phyloP scores from a whole-genome alignment of 2,113 vertebrate genomes.

The Aythya baeri region DNA sequence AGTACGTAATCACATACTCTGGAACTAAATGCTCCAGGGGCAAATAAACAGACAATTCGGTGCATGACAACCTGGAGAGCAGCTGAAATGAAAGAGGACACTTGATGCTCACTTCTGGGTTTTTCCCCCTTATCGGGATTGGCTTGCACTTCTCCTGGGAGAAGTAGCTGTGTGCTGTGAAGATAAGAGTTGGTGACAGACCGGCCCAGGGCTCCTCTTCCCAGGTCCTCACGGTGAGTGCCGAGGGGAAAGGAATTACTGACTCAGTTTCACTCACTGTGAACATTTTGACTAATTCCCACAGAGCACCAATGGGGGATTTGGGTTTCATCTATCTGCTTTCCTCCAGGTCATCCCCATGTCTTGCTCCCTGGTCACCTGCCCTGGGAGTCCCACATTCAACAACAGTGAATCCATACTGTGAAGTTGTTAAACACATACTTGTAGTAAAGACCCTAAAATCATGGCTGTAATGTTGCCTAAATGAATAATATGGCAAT shows the following conservation, averaged over 20 bases:
- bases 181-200: constrained; percentile 16
- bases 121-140: not conserved
- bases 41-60: constrained; percentile 35
- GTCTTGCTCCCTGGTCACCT: not conserved
- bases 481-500: not conserved
- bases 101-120: not conserved
- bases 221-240: not conserved
- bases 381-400: not conserved
- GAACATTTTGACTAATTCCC: not conserved
- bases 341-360: not conserved
- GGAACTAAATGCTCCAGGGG: constrained; percentile 35
- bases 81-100: constrained; percentile 33
- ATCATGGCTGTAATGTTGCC: not conserved
- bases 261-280: not conserved
- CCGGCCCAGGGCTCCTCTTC: not conserved
- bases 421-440: not conserved
- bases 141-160: constrained; percentile 14
- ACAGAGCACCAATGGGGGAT: not conserved
- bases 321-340: not conserved
- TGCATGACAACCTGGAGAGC: constrained; percentile 27
- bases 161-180: not conserved
- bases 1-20: not conserved
- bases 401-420: not conserved
- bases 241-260: not conserved
- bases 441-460: not conserved